Evolutionary conservation across 1,140 invertebrate species (phyloP), one percentile per base, ranked within the genome.

Genomic region (Dermatophagoides farinae): DNA sequence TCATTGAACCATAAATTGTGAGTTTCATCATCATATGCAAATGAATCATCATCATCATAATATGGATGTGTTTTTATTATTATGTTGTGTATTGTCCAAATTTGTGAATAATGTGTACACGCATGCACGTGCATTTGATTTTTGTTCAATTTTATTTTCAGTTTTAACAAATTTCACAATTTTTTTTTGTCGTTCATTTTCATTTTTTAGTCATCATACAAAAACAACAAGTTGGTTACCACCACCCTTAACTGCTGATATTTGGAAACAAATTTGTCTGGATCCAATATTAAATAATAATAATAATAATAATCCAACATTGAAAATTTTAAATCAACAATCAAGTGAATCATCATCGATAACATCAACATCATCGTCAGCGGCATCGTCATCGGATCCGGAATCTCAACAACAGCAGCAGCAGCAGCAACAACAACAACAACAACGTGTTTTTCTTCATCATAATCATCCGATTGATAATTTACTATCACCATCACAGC

Each of bases 181-280:
- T n/a, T n/a, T n/a, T n/a, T n/a, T n/a, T n/a, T n/a, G n/a, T n/a
- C n/a, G n/a, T n/a, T n/a, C n/a, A n/a, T n/a, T n/a, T n/a, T n/a
- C n/a, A n/a, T n/a, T n/a, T n/a, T n/a, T n/a, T n/a, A 87, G 85
- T 68, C 84, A 86, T 72, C 76, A 82, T 66, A 85, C 80, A 23
- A 78, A 83, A 67, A 81, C 82, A 0, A 81, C 84, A 0, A 82
- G 83, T 59, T 90, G 87, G 86, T 69, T 89, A 60, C 86, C 86
- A 1, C 85, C 87, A 0, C n/a, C n/a, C n/a, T n/a, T n/a, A n/a
- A n/a, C n/a, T n/a, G 77, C 78, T 12, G 85, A 88, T 68, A 80
- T 80, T 65, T 88, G 86, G 85, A 75, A 70, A 39, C 66, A 70
- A 1, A 38, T 52, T 20, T 11, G 37, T 23, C 5, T n/a, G n/a